Conservation (phyloP, 1,140 invertebrate genomes). For the Epicauta chinensis region DNA sequence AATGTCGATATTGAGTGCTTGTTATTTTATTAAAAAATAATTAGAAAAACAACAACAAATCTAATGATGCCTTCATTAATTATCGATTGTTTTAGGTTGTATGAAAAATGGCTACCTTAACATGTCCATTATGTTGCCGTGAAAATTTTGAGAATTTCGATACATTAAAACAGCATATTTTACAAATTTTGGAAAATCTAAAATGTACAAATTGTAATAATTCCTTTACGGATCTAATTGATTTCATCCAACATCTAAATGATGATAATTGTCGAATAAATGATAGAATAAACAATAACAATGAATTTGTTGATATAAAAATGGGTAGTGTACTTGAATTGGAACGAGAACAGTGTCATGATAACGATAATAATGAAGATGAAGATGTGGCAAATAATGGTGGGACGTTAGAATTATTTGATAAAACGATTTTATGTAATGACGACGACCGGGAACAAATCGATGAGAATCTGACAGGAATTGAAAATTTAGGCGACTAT, state of each 20-base stretch:
- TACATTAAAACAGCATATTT: slow-evolving; percentile 53
- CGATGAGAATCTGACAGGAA: slow-evolving; percentile 6
- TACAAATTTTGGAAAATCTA: slow-evolving; percentile 52
- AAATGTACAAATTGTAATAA: slow-evolving; percentile 54
- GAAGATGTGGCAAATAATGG: not conserved
- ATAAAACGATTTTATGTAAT: slow-evolving; percentile 22
- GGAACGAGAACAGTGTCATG: too few relatives aligned
- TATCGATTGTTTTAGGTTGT: not conserved
- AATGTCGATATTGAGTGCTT: slow-evolving; percentile 14
- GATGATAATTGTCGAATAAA: slow-evolving; percentile 53
- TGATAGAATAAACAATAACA: slow-evolving; percentile 4
- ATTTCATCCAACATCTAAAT: slow-evolving; percentile 54
- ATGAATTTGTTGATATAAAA: too few relatives aligned
- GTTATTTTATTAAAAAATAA: too few relatives aligned
- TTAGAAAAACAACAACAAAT: too few relatives aligned
- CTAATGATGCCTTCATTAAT: too few relatives aligned
- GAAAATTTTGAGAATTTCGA: slow-evolving; percentile 52
- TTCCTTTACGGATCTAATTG: slow-evolving; percentile 54
- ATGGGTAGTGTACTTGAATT: too few relatives aligned
- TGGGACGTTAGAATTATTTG: slow-evolving; percentile 1
- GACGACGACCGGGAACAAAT: slow-evolving; percentile 7
- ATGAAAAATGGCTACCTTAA: slow-evolving; percentile 29
- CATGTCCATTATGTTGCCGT: slow-evolving; percentile 59
- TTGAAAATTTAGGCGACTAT: slow-evolving; percentile 45
- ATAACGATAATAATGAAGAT: too few relatives aligned